A percentile compares a stretch with the other conserved stretches of the same genome.
Evolutionary conservation across 2,888 invertebrate species (phyloP).

Genomic region (Molorchus minor): DNA sequence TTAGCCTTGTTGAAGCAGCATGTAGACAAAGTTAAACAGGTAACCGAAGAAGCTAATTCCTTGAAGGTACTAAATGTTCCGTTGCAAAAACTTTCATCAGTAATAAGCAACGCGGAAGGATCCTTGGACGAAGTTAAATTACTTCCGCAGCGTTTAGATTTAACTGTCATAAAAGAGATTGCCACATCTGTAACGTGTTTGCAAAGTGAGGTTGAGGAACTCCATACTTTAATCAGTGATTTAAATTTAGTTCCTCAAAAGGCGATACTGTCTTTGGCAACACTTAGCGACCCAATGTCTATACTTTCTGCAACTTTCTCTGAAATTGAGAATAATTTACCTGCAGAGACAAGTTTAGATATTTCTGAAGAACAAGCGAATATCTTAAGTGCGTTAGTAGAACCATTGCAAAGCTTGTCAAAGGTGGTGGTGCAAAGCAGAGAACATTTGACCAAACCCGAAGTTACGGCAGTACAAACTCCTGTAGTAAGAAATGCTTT

Average conservation of each 20-base stretch:
- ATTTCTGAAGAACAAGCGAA: conserved; percentile 11
- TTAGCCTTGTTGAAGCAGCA: conserved; percentile 33
- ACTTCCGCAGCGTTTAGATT: conserved; percentile 3
- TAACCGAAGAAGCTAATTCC: conserved; percentile 23
- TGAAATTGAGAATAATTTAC: conserved; percentile 8
- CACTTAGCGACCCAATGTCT: conserved; percentile 30
- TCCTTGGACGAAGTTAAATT: conserved; percentile 3
- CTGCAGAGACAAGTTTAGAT: conserved; percentile 12
- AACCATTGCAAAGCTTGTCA: conserved; percentile 33
- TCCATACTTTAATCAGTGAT: conserved; percentile 1
- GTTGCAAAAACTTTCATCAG: conserved; percentile 26
- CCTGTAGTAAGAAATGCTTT: conserved; percentile 27
- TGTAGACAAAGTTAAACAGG: conserved; percentile 26
- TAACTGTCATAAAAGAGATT: conserved; percentile 19
- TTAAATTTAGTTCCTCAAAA: conserved; percentile 26
- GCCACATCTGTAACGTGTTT: conserved; percentile 22
- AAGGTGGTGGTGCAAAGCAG: conserved; percentile 29
- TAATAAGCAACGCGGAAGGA: conserved; percentile 26
- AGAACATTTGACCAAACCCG: conserved; percentile 27
- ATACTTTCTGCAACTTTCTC: conserved; percentile 26
- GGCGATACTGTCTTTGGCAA: conserved; percentile 30
- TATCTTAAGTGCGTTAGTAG: conserved; percentile 22
- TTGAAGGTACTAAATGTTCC: conserved; percentile 26
- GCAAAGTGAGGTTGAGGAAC: conserved; percentile 13
- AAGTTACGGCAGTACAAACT: conserved; percentile 8